Evolutionary conservation across 2,888 invertebrate genomes (phyloP), one percentile per base, ranked within the genome.

Genomic region (Meloe dianella): DNA sequence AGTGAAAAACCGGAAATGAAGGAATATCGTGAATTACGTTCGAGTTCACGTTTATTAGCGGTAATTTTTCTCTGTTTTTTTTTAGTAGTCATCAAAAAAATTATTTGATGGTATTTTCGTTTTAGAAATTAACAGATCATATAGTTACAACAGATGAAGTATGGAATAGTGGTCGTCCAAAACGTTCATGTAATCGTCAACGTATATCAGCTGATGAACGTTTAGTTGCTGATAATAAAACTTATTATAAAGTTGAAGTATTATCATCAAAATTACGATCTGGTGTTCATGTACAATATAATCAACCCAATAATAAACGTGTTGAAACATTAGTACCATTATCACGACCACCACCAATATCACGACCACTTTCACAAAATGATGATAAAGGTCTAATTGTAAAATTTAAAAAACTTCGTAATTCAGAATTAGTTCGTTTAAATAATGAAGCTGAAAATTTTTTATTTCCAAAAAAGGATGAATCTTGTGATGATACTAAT

Each of bases 361-460:
- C 79, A 56, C 78, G 76, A 22, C 79, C 78, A 75, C 69, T 76
- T 79, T 57, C 57, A 22, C 38, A 61, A 24, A 60, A 29, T 80
- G 83, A 65, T 79, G 83, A 75, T 10, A 77, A 78, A 66, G 77
- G 73, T 30, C 60, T 77, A 3, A 79, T 92, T 24, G 92, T 93
- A 0, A 91, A 92, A 77, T 92, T 93, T 75, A 89, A 90, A 62
- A 91, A 92, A 71, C 89, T 93, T 20, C 85, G 93, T 5, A 88
- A 89, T 60, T 90, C 92, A 0, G 93, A 94, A 81, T 79, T 94
- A 60, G 89, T 90, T 0, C 87, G 91, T 60, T 82, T 95, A 59
- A 94, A 93, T 77, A 92, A 93, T 74, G 94, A 95, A 81, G 95
- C 95, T 0, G 94, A 94, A 76, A 94, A 92, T 74, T 95, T 95